Base-by-base conservation (phyloP, 2,113 vertebrate species). In the Chloropsis cyanopogon region DNA sequence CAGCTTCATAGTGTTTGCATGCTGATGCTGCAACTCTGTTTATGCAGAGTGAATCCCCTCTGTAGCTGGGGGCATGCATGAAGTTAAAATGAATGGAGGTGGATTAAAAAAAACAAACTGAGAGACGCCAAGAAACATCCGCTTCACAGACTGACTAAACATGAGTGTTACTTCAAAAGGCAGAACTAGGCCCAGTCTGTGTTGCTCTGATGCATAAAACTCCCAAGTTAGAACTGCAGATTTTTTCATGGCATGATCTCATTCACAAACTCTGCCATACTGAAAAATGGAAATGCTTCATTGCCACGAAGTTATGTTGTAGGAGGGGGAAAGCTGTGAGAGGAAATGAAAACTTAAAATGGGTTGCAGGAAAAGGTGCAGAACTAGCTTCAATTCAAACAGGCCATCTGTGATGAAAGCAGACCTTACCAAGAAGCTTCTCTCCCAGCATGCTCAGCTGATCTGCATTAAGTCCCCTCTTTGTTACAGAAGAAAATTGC, bases 401-500 rank as follows among this genome's bases (percentile, higher is more conserved):
- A 77, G 29, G 46, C 24, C 14, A 24, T 4, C 41, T 82, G 37
- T 70, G 31, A 61, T 69, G 35, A 26, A 44, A 66, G 37, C 13
- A 57, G 47, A 39, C 11, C 97, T 10, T 98, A 98, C 98, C 98
- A 26, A 98, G 98, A n/a, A 98, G 97, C n/a, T 98, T 98, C 73
- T 98, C 98, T 52, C 98, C 98, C 80, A 98, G 85, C 98, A 98
- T 98, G 94, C 50, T 98, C 83, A 99, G 98, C 82, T 99, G 99
- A 57, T 99, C 97, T 33, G 95, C 65, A 25, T 98, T 98, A 18
- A 99, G 99, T 50, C 97, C 98, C 72, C 98, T 98, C 66, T 99
- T 98, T 39, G 99, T 99, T 73, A 98, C 95, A 1, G 99, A 98
- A 25, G 98, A 97, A 97, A 99, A 99, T 97, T 99, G 99, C 99